Percentiles rank a stretch among this genome's conserved stretches.
phyloP scores from a whole-genome alignment of 1,140 invertebrate species.

The Helicorthomorpha holstii region DNA sequence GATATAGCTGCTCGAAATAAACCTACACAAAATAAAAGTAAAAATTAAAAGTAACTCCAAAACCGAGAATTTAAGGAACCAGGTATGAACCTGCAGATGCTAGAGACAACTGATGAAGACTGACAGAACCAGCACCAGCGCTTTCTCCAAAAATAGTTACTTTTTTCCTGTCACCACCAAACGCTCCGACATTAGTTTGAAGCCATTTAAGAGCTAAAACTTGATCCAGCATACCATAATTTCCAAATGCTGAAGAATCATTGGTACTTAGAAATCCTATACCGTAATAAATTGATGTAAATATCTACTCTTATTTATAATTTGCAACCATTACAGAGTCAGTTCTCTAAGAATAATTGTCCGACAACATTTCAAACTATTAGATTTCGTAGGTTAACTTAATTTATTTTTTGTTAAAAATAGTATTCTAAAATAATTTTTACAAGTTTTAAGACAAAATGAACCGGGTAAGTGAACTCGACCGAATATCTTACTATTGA shows the following conservation, averaged over 20 bases:
- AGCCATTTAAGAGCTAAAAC: constrained; percentile 79
- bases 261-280: constrained; percentile 75
- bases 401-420: too few species aligned
- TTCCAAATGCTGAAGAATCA: constrained; percentile 32
- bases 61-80: background rate
- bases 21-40: background rate
- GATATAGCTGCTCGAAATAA: constrained; percentile 17
- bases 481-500: too few species aligned
- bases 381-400: too few species aligned
- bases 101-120: constrained; percentile 64
- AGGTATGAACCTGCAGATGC: constrained; percentile 40
- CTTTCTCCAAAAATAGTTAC: constrained; percentile 87
- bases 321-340: background rate
- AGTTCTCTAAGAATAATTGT: too few species aligned
- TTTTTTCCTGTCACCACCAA: constrained; percentile 78
- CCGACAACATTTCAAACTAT: too few species aligned
- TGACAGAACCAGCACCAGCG: constrained; percentile 71
- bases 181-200: constrained; percentile 68
- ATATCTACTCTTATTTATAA: too few species aligned
- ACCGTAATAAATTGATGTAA: constrained; percentile 22
- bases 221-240: constrained; percentile 57
- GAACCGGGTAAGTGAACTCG: too few species aligned
- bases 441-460: too few species aligned
- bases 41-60: constrained; percentile 7
- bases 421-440: too few species aligned